These are phyloP conservation scores for Channa striata DNA, from an alignment of 2,797 vertebrate genomes.

Conservation along the genomic window DNA sequence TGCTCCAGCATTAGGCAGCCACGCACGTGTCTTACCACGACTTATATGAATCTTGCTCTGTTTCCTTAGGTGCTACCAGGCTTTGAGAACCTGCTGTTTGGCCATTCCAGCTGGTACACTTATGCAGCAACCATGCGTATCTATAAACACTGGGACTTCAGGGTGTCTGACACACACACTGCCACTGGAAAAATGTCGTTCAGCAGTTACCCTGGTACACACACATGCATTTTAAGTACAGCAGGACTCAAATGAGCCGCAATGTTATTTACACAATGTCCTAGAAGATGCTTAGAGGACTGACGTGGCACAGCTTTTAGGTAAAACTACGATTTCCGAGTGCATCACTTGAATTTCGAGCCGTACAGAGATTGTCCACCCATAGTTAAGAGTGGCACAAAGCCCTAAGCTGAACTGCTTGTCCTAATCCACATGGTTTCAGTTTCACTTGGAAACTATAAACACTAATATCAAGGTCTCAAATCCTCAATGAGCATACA, in stretches of 20 bases:
- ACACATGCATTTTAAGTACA: neutral
- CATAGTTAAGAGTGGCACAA: neutral
- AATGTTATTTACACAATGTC: neutral
- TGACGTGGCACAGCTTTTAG: neutral
- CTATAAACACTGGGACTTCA: conserved; percentile 94
- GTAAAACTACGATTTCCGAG: no score
- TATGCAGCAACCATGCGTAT: conserved; percentile 92
- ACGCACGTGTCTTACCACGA: no score
- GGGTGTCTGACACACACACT: conserved; percentile 78
- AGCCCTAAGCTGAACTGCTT: conserved; percentile 27
- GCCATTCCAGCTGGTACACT: conserved; percentile 94
- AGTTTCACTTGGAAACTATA: conserved; percentile 45
- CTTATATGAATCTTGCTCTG: neutral
- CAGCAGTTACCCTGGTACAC: conserved; percentile 93
- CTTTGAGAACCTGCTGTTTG: conserved; percentile 91
- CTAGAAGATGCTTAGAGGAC: neutral
- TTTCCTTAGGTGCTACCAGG: conserved; percentile 89
- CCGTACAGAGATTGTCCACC: neutral
- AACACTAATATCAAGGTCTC: conserved; percentile 44
- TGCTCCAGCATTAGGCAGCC: no score
- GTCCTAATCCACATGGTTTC: conserved; percentile 44
- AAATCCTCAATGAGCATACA: conserved; percentile 42
- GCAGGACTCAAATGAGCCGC: neutral
- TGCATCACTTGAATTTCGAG: neutral
- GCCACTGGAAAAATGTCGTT: conserved; percentile 87